Percentiles rank a stretch among this genome's conserved stretches.
phyloP scores from a whole-genome alignment of 2,797 vertebrate species.

The Sorex maritimensis region DNA sequence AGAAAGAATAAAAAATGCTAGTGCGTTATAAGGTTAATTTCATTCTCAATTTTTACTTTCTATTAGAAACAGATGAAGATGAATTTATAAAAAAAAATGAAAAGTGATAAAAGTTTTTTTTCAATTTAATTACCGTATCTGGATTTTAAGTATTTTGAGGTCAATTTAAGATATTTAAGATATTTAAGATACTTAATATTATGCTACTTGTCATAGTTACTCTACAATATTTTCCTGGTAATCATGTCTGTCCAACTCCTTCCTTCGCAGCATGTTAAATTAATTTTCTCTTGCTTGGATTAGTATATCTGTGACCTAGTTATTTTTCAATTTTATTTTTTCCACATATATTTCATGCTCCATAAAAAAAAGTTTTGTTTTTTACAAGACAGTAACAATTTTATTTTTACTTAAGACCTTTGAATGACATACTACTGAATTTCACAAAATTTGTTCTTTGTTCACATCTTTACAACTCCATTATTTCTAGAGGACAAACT shows the following conservation, averaged over 20 bases:
- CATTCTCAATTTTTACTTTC: not conserved
- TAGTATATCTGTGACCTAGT: not conserved
- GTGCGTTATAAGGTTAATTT: not conserved
- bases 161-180: conserved; percentile 29
- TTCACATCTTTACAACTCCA: too few species aligned
- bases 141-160: not conserved
- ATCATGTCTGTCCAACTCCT: not conserved
- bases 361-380: too few species aligned
- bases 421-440: too few species aligned
- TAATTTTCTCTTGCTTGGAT: not conserved
- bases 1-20: not conserved
- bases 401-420: too few species aligned
- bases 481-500: too few species aligned
- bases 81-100: not conserved
- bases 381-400: too few species aligned
- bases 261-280: not conserved
- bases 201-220: not conserved
- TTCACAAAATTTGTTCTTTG: too few species aligned
- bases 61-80: not conserved
- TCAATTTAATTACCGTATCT: not conserved
- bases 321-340: not conserved
- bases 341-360: too few species aligned
- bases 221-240: conserved; percentile 3
- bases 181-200: not conserved
- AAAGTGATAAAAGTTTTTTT: not conserved